Evolutionary conservation across 2,113 vertebrate species (phyloP).

Genomic region (Gallinago jamesoni): DNA sequence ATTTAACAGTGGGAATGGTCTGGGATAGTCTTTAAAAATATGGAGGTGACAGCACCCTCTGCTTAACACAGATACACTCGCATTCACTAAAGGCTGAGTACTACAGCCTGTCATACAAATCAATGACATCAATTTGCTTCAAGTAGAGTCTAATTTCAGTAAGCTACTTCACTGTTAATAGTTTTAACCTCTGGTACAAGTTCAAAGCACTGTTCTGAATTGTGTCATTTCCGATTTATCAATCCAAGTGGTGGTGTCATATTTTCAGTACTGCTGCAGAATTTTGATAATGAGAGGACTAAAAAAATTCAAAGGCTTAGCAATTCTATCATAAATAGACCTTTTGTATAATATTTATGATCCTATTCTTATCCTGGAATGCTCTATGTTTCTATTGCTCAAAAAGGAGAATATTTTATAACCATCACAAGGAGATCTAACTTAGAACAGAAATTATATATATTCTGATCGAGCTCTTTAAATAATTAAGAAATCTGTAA

Average conservation of each 20-base stretch:
- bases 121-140: constrained; percentile 69
- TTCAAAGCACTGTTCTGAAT: constrained; percentile 54
- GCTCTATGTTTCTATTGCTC: background rate
- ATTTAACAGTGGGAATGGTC: constrained; percentile 78
- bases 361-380: background rate
- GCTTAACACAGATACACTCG: constrained; percentile 27
- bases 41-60: constrained; percentile 71
- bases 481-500: background rate
- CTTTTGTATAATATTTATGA: background rate
- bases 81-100: constrained; percentile 20
- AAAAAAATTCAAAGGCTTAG: background rate
- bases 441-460: background rate
- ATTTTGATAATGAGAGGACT: constrained; percentile 21
- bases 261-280: constrained; percentile 20
- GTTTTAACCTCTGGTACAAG: constrained; percentile 66
- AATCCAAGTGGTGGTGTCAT: constrained; percentile 20
- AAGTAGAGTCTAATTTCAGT: constrained; percentile 69
- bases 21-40: constrained; percentile 67
- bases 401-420: background rate
- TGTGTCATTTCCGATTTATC: constrained; percentile 48
- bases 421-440: background rate
- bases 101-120: constrained; percentile 69
- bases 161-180: constrained; percentile 66
- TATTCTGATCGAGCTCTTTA: background rate
- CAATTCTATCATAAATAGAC: background rate